Percentiles rank a stretch among this genome's conserved stretches.
Evolutionary conservation across 2,888 invertebrate species (phyloP).

Genomic region (Prosapia bicincta): DNA sequence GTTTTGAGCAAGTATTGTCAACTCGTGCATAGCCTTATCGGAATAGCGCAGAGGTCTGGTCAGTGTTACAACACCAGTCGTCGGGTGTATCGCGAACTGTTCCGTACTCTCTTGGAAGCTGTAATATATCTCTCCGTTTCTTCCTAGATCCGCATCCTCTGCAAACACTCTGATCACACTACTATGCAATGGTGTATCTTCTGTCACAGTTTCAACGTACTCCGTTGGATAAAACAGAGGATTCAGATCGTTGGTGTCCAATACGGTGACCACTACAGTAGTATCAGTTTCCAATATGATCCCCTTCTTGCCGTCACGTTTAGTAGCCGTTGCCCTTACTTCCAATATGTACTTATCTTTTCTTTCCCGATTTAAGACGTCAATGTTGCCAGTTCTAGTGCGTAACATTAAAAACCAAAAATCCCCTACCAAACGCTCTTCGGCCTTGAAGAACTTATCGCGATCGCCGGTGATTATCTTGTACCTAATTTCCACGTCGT

Average conservation of each 20-base stretch:
- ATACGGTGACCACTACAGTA: conserved; percentile 68
- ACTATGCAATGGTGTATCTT: conserved; percentile 81
- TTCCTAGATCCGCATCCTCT: conserved; percentile 93
- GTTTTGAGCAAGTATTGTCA: conserved; percentile 82
- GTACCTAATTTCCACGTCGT: conserved; percentile 64
- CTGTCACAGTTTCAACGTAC: conserved; percentile 82
- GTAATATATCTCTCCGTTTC: conserved; percentile 97
- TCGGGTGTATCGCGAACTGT: conserved; percentile 90
- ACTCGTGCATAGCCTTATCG: conserved; percentile 65
- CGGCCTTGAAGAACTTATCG: conserved; percentile 90
- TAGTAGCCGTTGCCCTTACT: conserved; percentile 66
- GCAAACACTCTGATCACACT: conserved; percentile 78
- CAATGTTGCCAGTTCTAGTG: conserved; percentile 80
- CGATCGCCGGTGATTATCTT: conserved; percentile 84
- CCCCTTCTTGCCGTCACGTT: conserved; percentile 53
- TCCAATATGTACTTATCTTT: conserved; percentile 77
- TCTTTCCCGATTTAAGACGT: conserved; percentile 90
- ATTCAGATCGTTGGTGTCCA: conserved; percentile 87
- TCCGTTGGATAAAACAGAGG: conserved; percentile 90
- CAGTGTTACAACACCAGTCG: conserved; percentile 81
- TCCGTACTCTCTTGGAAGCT: conserved; percentile 78
- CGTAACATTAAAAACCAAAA: conserved; percentile 84
- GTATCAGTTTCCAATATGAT: conserved; percentile 51
- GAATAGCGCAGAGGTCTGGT: conserved; percentile 72
- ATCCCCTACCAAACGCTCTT: conserved; percentile 85